Evolutionary conservation across 2,113 vertebrate species (phyloP).

Genomic region (Nothoprocta pentlandii): DNA sequence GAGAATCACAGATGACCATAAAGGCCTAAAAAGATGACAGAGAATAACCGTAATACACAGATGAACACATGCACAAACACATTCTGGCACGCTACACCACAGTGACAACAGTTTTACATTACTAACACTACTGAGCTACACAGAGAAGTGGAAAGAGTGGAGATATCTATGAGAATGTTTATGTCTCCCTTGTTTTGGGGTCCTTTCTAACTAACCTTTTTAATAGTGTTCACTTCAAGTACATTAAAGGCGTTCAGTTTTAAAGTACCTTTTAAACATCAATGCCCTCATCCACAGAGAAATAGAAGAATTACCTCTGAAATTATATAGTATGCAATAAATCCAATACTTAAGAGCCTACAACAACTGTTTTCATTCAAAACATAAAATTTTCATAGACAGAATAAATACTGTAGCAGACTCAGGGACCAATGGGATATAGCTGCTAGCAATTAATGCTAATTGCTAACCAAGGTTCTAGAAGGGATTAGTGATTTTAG

Average conservation of each 20-base stretch:
- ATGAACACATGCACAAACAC: neutral
- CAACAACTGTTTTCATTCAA: neutral
- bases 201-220: neutral
- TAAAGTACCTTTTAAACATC: neutral
- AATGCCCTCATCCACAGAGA: neutral
- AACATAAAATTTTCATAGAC: neutral
- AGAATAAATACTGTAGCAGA: neutral
- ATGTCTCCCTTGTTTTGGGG: neutral
- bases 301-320: neutral
- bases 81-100: neutral
- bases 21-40: neutral
- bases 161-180: neutral
- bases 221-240: neutral
- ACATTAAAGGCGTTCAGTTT: neutral
- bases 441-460: neutral
- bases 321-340: neutral
- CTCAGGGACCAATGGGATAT: neutral
- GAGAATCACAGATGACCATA: neutral
- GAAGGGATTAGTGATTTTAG: slow-evolving; percentile 8
- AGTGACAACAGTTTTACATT: neutral
- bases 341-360: neutral
- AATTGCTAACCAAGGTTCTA: neutral
- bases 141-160: neutral
- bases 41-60: neutral
- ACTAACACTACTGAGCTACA: neutral